Evolutionary conservation across 1,140 invertebrate genomes (phyloP).

Genomic region (Drosophila yakuba): DNA sequence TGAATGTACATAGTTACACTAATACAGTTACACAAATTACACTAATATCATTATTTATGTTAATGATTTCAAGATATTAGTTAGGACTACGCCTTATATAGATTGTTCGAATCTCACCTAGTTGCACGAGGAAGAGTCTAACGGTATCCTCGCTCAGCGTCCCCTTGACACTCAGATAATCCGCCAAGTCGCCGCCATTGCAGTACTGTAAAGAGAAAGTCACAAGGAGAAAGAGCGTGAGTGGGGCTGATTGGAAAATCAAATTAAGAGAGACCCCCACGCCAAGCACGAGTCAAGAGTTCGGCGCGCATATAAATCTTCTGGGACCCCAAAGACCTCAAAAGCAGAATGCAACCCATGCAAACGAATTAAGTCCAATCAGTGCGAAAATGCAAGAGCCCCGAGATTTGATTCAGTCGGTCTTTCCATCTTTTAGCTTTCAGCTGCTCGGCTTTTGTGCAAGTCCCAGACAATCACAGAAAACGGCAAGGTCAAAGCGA

Average conservation of each 20-base stretch:
- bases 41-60: fast-evolving
- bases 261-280: slow-evolving; percentile 10
- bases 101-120: slow-evolving; percentile 87
- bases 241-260: slow-evolving; percentile 10
- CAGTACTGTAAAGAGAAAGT: slow-evolving; percentile 91
- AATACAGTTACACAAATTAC: too few relatives aligned
- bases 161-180: slow-evolving; percentile 96
- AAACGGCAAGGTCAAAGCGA: slow-evolving; percentile 56
- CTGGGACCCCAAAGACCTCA: slow-evolving; percentile 24
- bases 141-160: slow-evolving; percentile 99
- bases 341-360: slow-evolving; percentile 67
- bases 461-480: slow-evolving; percentile 27
- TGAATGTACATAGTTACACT: too few relatives aligned
- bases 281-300: slow-evolving; percentile 12
- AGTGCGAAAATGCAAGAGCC: slow-evolving; percentile 38
- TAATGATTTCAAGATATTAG: not conserved
- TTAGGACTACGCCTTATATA: not conserved
- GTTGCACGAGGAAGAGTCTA: slow-evolving; percentile 96
- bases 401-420: slow-evolving; percentile 22
- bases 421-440: slow-evolving; percentile 2
- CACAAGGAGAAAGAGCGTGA: slow-evolving; percentile 8
- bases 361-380: slow-evolving; percentile 80
- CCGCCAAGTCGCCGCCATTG: slow-evolving; percentile 99
- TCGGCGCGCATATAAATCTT: slow-evolving; percentile 22
- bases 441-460: slow-evolving; percentile 31